Conservation (phyloP, 2,113 vertebrate genomes). For the Corythoichthys intestinalis region DNA sequence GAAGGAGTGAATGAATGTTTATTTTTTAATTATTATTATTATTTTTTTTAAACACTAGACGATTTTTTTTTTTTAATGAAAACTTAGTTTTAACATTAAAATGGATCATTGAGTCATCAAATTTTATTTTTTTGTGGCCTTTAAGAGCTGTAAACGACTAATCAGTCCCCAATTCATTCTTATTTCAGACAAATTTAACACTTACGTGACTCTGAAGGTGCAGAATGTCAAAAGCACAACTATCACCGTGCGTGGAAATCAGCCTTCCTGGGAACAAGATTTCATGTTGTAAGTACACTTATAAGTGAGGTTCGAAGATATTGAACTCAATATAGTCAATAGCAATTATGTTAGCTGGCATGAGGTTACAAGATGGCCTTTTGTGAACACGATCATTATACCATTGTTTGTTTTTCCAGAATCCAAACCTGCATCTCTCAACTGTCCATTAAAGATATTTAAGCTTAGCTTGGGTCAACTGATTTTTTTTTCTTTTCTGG, state of each 20-base stretch:
- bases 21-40: too few species aligned
- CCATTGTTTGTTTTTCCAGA: constrained; percentile 67
- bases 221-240: constrained; percentile 81
- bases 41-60: too few species aligned
- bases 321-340: constrained; percentile 23
- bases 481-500: constrained; percentile 8
- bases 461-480: constrained; percentile 11
- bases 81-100: neutral
- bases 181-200: constrained; percentile 74
- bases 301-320: neutral
- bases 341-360: constrained; percentile 25
- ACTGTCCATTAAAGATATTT: constrained; percentile 38
- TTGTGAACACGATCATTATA: constrained; percentile 48
- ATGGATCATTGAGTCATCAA: too few species aligned
- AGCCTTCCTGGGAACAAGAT: constrained; percentile 78
- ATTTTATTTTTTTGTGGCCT: too few species aligned
- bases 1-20: too few species aligned
- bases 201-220: constrained; percentile 77
- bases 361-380: constrained; percentile 48
- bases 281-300: constrained; percentile 77
- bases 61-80: too few species aligned
- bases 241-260: constrained; percentile 73
- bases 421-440: constrained; percentile 32
- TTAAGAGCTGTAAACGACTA: too few species aligned
- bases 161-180: neutral